Base-by-base conservation (phyloP, 2,113 vertebrate species). In the Chaenocephalus aceratus region DNA sequence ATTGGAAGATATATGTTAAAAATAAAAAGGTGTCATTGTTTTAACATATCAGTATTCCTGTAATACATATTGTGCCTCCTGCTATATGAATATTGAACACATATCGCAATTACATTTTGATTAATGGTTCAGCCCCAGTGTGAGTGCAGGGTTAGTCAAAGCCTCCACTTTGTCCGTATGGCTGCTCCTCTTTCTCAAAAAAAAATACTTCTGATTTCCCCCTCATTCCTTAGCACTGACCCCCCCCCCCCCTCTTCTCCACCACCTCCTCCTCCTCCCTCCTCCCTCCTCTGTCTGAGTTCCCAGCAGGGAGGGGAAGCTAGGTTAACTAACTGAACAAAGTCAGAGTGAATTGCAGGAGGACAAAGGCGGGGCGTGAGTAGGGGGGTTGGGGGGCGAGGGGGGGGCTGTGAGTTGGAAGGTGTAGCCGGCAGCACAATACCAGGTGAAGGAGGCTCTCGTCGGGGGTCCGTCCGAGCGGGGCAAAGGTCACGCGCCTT, bases 251-350 rank as follows among this genome's bases (percentile, higher is more conserved):
- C 1, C 21, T 52, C 41, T 66, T 67, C 15, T 79, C 70, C 68
- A 36, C 70, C 80, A 66, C 69, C 44, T 30, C 59, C 44, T 69
- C 70, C 80, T 41, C 21, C 21, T 21, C 21, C 21, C 65, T 85
- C 63, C 67, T 77, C 49, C 58, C 26, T 75, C 67, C 90, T 78
- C 77, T 89, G 86, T 86, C 94, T 81, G 94, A 95, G 93, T 87
- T 91, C 93, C 93, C 94, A 96, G 96, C 94, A 89, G 92, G 95
- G 95, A 96, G 95, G 95, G 97, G 96, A 98, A 98, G 97, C 96
- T 91, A 95, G 94, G 95, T 96, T 96, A 94, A 95, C 94, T 97
- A 97, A 97, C 96, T 96, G 96, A 95, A 96, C 95, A 96, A 96
- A 95, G 95, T 96, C 95, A 94, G 94, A 95, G 95, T 94, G 95